These are phyloP conservation scores for Sarcophaga peregrina DNA, from an alignment of 1,140 invertebrate genomes.

Conservation along the genomic window DNA sequence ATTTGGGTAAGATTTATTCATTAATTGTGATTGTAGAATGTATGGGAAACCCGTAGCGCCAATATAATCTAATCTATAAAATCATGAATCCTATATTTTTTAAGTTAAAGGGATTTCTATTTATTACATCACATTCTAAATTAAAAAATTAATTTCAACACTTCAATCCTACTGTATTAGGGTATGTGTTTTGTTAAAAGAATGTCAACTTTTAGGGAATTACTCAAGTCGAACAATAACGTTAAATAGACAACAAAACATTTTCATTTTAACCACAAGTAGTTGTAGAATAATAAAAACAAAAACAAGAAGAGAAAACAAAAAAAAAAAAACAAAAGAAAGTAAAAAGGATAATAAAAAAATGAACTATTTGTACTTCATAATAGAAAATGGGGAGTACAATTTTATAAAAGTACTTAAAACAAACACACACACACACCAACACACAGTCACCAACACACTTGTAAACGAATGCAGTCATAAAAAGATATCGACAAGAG, in stretches of 20 bases:
- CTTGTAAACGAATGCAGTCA: constrained; percentile 5
- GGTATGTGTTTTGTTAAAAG: no score
- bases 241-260: neutral
- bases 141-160: no score
- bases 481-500: neutral
- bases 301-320: neutral
- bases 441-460: neutral
- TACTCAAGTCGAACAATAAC: constrained; percentile 46
- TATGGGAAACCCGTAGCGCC: no score
- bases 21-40: no score
- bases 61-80: no score
- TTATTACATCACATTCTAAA: no score
- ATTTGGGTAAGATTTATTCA: no score
- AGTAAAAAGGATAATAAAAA: neutral
- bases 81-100: no score
- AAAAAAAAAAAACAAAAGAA: constrained; percentile 40
- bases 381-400: constrained; percentile 28
- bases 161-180: no score
- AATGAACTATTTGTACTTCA: constrained; percentile 33
- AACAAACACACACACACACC: constrained; percentile 15
- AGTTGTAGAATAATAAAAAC: neutral
- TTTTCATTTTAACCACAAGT: constrained; percentile 13
- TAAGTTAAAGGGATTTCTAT: no score
- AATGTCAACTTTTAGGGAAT: constrained; percentile 45
- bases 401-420: constrained; percentile 38